Percentiles rank a stretch among this genome's conserved stretches.
These are phyloP conservation scores for Eupsittula cactorum DNA, from an alignment of 2,113 vertebrate genomes.

Conservation along the genomic window DNA sequence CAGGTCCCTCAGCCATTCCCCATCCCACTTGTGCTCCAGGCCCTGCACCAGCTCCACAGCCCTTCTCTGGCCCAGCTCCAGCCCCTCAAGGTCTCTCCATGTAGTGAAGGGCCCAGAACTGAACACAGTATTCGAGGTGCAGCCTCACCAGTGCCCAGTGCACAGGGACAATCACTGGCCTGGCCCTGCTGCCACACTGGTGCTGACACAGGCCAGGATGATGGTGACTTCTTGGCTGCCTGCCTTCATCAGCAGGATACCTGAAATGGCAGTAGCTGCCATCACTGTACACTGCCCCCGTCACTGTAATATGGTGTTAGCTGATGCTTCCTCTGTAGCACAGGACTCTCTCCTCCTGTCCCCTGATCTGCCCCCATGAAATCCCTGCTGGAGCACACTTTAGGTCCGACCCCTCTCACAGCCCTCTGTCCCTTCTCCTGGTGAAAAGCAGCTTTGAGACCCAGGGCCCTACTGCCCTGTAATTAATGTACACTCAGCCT, in stretches of 20 bases:
- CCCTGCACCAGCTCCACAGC: neutral
- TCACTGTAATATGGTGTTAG: fast-evolving
- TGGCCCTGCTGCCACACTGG: neutral
- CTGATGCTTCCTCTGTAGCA: neutral
- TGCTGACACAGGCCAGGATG: neutral
- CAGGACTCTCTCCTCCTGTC: neutral
- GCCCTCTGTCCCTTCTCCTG: neutral
- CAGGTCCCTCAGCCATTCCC: neutral
- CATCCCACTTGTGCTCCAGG: neutral
- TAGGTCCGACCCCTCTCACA: neutral
- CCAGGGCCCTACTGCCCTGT: neutral
- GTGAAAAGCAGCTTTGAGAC: neutral
- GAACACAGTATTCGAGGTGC: neutral
- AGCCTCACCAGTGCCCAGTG: neutral
- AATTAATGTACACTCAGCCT: conserved; percentile 45
- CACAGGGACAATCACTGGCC: neutral
- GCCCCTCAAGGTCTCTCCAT: neutral
- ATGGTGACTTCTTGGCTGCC: neutral
- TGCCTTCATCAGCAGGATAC: neutral
- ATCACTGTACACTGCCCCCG: neutral
- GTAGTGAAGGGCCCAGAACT: neutral
- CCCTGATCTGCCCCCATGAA: neutral
- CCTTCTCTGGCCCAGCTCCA: neutral
- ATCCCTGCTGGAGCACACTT: neutral
- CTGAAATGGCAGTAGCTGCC: neutral